A percentile compares a stretch with the other conserved stretches of the same genome.
Conservation (phyloP, 2,797 vertebrate species). For the Miichthys miiuy region DNA sequence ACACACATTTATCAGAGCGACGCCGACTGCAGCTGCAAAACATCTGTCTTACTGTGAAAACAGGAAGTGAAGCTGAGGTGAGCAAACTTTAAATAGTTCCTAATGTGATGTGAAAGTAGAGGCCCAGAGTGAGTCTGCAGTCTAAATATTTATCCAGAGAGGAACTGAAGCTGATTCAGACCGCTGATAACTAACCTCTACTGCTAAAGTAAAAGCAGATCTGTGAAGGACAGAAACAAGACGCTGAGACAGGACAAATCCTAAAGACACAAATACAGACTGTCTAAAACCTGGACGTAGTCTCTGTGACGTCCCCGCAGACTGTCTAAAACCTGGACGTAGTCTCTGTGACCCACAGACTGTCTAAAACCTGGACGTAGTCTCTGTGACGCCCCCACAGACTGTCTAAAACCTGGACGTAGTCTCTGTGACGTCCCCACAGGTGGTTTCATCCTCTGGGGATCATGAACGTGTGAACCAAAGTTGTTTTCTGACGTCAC, state of each 20-base stretch:
- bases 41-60: slow-evolving; percentile 1
- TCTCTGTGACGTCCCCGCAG: no score
- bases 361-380: no score
- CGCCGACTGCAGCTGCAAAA: slow-evolving; percentile 4
- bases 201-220: background rate
- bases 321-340: no score
- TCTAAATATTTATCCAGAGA: slow-evolving; percentile 47
- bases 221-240: background rate
- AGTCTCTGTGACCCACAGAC: no score
- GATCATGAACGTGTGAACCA: no score
- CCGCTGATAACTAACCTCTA: background rate
- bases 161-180: slow-evolving; percentile 11
- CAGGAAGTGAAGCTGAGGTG: slow-evolving; percentile 20
- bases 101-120: slow-evolving; percentile 9
- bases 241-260: background rate
- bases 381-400: no score
- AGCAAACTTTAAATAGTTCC: slow-evolving; percentile 10
- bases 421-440: no score
- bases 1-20: background rate
- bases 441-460: no score
- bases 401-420: no score
- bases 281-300: no score
- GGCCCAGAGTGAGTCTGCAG: background rate
- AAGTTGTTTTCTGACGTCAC: no score
- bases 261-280: no score